phyloP scores from a whole-genome alignment of 2,113 vertebrate species.

The Heptranchias perlo region DNA sequence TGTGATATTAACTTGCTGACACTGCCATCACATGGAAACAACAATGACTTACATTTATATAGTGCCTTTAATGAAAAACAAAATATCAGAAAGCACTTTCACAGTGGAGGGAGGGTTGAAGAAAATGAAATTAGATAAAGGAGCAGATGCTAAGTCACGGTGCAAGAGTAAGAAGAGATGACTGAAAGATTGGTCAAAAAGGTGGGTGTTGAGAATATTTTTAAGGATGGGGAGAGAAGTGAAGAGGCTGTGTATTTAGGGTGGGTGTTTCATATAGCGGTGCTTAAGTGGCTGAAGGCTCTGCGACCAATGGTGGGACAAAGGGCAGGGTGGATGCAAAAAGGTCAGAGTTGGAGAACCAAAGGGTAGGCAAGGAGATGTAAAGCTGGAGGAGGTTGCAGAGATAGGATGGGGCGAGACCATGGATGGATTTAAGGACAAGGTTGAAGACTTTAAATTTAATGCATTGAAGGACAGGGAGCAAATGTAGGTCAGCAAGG shows the following conservation, averaged over 20 bases:
- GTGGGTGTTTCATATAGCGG: no score
- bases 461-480: background rate
- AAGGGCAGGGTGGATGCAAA: background rate
- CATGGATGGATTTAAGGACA: background rate
- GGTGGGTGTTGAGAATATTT: background rate
- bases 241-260: background rate
- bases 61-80: no score
- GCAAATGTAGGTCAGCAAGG: background rate
- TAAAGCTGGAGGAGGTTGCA: background rate
- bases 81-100: background rate
- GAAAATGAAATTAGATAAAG: background rate
- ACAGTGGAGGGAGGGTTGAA: background rate
- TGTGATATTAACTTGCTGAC: background rate
- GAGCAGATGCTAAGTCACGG: background rate
- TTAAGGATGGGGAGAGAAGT: background rate
- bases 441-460: background rate
- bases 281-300: no score
- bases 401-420: background rate
- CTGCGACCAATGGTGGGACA: no score
- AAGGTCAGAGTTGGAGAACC: background rate
- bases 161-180: background rate
- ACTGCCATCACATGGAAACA: background rate
- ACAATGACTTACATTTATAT: background rate
- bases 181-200: background rate
- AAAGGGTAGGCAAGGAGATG: background rate